Evolutionary conservation across 2,888 invertebrate genomes (phyloP), one percentile per base, ranked within the genome.

Genomic region (Scrobipalpa atriplicella): DNA sequence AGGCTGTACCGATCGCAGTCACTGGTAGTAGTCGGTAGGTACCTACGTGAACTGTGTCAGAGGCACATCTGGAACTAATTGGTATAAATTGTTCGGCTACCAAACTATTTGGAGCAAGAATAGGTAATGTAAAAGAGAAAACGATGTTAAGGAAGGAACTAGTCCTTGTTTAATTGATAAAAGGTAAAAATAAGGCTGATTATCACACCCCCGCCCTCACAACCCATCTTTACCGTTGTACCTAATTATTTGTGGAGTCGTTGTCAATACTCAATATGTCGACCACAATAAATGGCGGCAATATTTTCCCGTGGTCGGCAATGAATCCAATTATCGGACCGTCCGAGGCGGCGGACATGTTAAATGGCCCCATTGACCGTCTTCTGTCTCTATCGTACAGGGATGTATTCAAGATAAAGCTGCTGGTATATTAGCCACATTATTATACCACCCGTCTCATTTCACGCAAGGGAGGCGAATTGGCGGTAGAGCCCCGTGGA

Each of bases 241-340:
- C 43, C 39, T 38, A 61, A 67, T 64, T 67, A 67, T 65, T 51
- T 64, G 18, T 10, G 54, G 47, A 65, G 39, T 52, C 60, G 39
- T 10, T 64, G 64, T 66, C 68, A 66, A 64, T 65, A 62, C 64
- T 62, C 75, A 79, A 75, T 79, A 75, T 71, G 82, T 80, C 77
- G 73, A 67, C 70, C 69, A 75, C 84, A 82, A 88, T 86, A 83
- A 87, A 89, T 86, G 82, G 80, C 68, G 67, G 74, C 83, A 75
- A 89, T 89, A 89, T 89, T 86, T 88, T 73, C 82, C 79, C 76
- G 70, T 73, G 69, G 76, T 79, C 77, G 78, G 87, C 88, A 89
- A 87, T 89, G 89, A 89, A 88, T 87, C 89, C 88, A 89, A 90
- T 89, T 88, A 90, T 86, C 83, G 86, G 78, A 79, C 83, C 79